Base-by-base conservation (phyloP, 2,113 vertebrate genomes). In the Anas platyrhynchos region DNA sequence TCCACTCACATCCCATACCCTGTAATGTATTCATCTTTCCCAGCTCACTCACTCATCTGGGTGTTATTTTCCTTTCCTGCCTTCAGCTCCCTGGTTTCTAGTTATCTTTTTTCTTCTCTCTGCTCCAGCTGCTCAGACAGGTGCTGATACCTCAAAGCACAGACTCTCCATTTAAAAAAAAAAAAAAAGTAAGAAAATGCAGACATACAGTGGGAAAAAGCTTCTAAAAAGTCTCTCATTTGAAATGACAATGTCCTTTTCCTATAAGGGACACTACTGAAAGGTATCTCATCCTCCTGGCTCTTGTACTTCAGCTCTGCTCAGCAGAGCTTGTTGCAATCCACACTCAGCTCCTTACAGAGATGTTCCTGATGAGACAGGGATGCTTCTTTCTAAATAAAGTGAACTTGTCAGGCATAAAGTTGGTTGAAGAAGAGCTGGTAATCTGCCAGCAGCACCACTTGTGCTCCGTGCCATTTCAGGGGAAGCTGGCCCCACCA, bases 341-440 rank as follows among this genome's bases (percentile, higher is more conserved):
- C 59, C 56, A 48, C 32, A 4, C 38, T 52, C 68, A 89, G 66
- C 31, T 91, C 48, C 67, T 89, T 31, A 3, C 66, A 4, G 32
- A 71, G 73, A 67, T 66, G 46, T 16, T 38, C 52, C 65, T 59
- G 61, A 84, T 41, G 72, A 65, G 86, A 69, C n/a, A 73, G 50
- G 12, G 71, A 16, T 4, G 4, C 10, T 83, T 87, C 73, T 67
- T 79, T 56, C 66, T 77, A 72, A 91, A 76, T 59, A 61, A 78
- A 86, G 92, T 56, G 2, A 86, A 86, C 54, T 78, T 88, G 38
- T 89, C 92, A 93, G 65, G 58, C 31, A 86, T 46, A 87, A 66
- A 75, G 23, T 31, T 38, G 50, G 32, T 61, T 84, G 62, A 86
- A 84, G 66, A 83, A 46, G 4, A 92, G 78, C 69, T 78, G 85